phyloP scores from a whole-genome alignment of 2,113 vertebrate species.

The Semicossyphus pulcher region DNA sequence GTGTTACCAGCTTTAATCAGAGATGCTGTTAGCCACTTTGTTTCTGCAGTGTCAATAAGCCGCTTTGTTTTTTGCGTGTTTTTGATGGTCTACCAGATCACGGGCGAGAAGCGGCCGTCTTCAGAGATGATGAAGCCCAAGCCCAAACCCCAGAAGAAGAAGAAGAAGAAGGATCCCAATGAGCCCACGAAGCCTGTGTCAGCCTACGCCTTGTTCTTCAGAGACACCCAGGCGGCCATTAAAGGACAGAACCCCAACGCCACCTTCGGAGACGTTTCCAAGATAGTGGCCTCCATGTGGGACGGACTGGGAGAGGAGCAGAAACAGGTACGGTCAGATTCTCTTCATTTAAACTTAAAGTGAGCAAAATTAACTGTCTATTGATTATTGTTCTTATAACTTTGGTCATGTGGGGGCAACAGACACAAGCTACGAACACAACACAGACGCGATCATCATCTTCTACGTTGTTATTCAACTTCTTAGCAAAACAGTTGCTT shows the following conservation, averaged over 20 bases:
- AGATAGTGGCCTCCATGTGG: slow-evolving; percentile 99
- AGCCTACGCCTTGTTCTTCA: slow-evolving; percentile 97
- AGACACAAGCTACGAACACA: not conserved
- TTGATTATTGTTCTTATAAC: not conserved
- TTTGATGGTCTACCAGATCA: slow-evolving; percentile 83
- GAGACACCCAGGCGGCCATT: slow-evolving; percentile 98
- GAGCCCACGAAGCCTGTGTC: slow-evolving; percentile 98
- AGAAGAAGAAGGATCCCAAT: slow-evolving; percentile 99
- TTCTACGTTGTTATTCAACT: too few relatives aligned
- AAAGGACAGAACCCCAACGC: slow-evolving; percentile 98
- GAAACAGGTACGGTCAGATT: slow-evolving; percentile 86
- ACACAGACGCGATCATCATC: not conserved
- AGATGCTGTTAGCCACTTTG: slow-evolving; percentile 20
- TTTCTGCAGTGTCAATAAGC: slow-evolving; percentile 55
- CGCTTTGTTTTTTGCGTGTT: slow-evolving; percentile 40
- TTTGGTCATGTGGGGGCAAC: not conserved
- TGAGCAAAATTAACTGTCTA: not conserved
- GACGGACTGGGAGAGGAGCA: slow-evolving; percentile 97
- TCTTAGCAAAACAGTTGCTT: too few relatives aligned
- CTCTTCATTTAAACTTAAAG: not conserved
- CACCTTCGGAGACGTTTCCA: slow-evolving; percentile 97
- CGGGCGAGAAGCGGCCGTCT: slow-evolving; percentile 95
- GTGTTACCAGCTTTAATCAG: slow-evolving; percentile 28
- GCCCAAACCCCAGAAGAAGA: slow-evolving; percentile 98
- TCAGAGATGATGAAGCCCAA: slow-evolving; percentile 96